phyloP scores from a whole-genome alignment of 2,888 invertebrate species.

The Cotesia congregata region DNA sequence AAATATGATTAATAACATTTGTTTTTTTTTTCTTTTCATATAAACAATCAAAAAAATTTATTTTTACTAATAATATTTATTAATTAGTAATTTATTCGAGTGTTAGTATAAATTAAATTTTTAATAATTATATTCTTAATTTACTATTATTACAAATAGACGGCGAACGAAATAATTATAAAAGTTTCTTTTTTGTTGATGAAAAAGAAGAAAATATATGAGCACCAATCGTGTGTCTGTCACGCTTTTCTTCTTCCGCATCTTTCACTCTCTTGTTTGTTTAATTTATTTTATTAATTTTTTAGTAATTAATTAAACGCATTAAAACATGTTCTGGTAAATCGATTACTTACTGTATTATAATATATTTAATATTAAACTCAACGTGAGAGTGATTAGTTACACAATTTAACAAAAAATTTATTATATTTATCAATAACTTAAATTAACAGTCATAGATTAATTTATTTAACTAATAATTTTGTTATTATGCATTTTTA shows the following conservation, averaged over 20 bases:
- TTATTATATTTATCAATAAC: constrained; percentile 13
- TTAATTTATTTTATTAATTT: background rate
- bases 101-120: constrained; percentile 2
- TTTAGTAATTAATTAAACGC: background rate
- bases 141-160: background rate
- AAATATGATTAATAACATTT: background rate
- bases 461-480: constrained; percentile 30
- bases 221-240: constrained; percentile 2
- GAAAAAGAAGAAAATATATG: constrained; percentile 13
- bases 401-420: constrained; percentile 4
- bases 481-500: constrained; percentile 33
- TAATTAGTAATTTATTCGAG: constrained; percentile 8
- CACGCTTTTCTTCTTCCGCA: constrained; percentile 7
- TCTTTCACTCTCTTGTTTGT: background rate
- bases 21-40: background rate
- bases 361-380: constrained; percentile 4
- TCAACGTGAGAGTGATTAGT: constrained; percentile 1
- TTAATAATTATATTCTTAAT: background rate
- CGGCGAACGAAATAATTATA: background rate
- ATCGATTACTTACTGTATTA: background rate
- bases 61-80: background rate
- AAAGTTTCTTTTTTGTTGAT: background rate
- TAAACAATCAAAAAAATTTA: background rate
- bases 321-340: background rate
- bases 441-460: constrained; percentile 49